These are phyloP conservation scores for Notocelia uddmanniana DNA, from an alignment of 2,888 invertebrate genomes.

Conservation along the genomic window DNA sequence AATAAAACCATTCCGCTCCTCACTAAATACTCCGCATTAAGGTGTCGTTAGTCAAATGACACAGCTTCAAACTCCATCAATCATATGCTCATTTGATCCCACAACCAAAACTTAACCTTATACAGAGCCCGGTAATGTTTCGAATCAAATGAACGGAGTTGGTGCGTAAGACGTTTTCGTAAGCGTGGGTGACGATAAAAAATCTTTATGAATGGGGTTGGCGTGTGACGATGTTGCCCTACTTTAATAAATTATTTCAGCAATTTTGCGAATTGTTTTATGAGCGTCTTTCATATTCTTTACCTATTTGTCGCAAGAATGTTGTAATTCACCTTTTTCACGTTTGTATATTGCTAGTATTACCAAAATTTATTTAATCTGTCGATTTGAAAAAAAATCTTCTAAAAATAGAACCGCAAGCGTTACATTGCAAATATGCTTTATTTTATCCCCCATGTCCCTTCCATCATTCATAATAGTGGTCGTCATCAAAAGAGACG, in stretches of 20 bases:
- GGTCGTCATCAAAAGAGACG: slow-evolving; percentile 82
- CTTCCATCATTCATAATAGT: slow-evolving; percentile 83
- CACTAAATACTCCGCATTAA: slow-evolving; percentile 83
- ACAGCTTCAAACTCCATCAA: slow-evolving; percentile 53
- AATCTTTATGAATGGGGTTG: slow-evolving; percentile 78
- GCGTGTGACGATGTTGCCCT: slow-evolving; percentile 71
- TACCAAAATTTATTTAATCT: neutral
- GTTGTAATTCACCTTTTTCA: slow-evolving; percentile 14
- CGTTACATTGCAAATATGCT: slow-evolving; percentile 62
- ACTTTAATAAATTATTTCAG: slow-evolving; percentile 75
- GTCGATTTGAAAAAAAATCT: slow-evolving; percentile 1
- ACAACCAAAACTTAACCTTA: slow-evolving; percentile 51
- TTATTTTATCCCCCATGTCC: slow-evolving; percentile 64
- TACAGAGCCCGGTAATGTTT: slow-evolving; percentile 1
- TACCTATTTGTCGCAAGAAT: slow-evolving; percentile 43
- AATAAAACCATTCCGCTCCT: slow-evolving; percentile 75
- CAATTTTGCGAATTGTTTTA: slow-evolving; percentile 75
- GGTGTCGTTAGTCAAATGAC: slow-evolving; percentile 83
- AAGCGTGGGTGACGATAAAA: slow-evolving; percentile 60
- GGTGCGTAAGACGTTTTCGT: slow-evolving; percentile 47
- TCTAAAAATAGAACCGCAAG: slow-evolving; percentile 31
- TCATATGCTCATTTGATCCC: slow-evolving; percentile 45
- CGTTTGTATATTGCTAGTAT: neutral
- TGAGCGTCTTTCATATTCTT: slow-evolving; percentile 54
- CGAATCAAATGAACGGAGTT: slow-evolving; percentile 34